Percentiles rank a stretch among this genome's conserved stretches.
phyloP scores from a whole-genome alignment of 2,888 invertebrate genomes.

The Spatulosminthurus flaviceps region DNA sequence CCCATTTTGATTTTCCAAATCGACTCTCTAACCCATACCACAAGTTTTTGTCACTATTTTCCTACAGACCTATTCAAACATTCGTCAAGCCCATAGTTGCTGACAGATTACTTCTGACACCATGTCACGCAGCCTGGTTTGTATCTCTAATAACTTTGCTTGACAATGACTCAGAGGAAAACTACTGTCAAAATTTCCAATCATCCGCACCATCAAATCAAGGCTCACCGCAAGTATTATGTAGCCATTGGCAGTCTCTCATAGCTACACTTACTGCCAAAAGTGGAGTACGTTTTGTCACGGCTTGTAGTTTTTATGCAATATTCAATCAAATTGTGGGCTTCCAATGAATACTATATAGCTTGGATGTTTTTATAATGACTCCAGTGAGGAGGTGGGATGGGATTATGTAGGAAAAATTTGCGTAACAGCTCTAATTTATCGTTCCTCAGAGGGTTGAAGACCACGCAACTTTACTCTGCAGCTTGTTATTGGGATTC shows the following conservation, averaged over 20 bases:
- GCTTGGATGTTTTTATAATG: too few relatives aligned
- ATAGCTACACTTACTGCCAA: conserved; percentile 24
- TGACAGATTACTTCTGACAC: conserved; percentile 52
- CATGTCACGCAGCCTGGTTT: conserved; percentile 59
- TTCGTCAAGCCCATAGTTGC: conserved; percentile 49
- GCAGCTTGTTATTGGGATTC: conserved; percentile 55
- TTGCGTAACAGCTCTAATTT: not conserved
- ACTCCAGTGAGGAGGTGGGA: too few relatives aligned
- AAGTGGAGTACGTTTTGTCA: conserved; percentile 29
- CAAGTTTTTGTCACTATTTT: too few relatives aligned
- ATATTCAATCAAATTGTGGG: too few relatives aligned
- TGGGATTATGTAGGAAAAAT: not conserved
- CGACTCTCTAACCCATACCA: too few relatives aligned
- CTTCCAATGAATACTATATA: too few relatives aligned
- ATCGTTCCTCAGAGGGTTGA: conserved; percentile 52
- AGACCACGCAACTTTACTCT: conserved; percentile 55
- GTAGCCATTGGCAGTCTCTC: conserved; percentile 41
- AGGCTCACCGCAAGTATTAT: conserved; percentile 29
- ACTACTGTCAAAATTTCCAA: not conserved
- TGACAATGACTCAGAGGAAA: conserved; percentile 5
- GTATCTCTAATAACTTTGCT: conserved; percentile 50
- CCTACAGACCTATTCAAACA: conserved; percentile 50
- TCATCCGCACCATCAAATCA: not conserved
- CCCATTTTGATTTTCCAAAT: too few relatives aligned
- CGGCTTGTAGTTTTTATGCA: too few relatives aligned